Percentiles rank a stretch among this genome's conserved stretches.
Evolutionary conservation across 2,888 invertebrate genomes (phyloP).

Genomic region (Tricholauxania praeusta): DNA sequence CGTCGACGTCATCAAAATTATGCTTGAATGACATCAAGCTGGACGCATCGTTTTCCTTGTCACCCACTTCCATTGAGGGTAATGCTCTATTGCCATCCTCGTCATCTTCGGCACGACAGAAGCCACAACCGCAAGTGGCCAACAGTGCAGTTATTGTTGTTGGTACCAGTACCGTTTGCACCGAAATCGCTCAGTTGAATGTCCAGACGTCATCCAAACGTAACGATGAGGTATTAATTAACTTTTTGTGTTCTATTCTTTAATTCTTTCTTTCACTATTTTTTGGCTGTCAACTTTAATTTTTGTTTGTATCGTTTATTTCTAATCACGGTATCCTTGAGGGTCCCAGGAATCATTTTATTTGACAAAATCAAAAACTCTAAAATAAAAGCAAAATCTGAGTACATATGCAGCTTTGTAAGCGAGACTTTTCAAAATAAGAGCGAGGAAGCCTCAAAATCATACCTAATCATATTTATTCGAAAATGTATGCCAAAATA

Average conservation of each 20-base stretch:
- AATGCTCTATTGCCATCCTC: not conserved
- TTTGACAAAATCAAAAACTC: too few relatives aligned
- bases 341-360: too few relatives aligned
- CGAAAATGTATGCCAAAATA: too few relatives aligned
- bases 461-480: too few relatives aligned
- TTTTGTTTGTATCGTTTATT: too few relatives aligned
- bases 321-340: too few relatives aligned
- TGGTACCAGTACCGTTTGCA: not conserved
- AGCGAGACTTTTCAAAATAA: too few relatives aligned
- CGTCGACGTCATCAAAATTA: conserved; percentile 5
- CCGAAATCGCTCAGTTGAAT: conserved; percentile 30
- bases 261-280: conserved; percentile 10
- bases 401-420: too few relatives aligned
- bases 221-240: conserved; percentile 59
- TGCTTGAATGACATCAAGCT: not conserved
- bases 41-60: not conserved
- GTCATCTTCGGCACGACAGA: conserved; percentile 42
- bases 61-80: not conserved
- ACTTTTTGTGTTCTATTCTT: conserved; percentile 26
- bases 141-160: conserved; percentile 40
- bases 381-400: too few relatives aligned
- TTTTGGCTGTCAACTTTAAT: not conserved
- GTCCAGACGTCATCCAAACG: conserved; percentile 47
- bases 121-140: conserved; percentile 55
- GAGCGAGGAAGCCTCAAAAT: too few relatives aligned